Base-by-base conservation (phyloP, 2,888 invertebrate species). In the Drosophila falleni region DNA sequence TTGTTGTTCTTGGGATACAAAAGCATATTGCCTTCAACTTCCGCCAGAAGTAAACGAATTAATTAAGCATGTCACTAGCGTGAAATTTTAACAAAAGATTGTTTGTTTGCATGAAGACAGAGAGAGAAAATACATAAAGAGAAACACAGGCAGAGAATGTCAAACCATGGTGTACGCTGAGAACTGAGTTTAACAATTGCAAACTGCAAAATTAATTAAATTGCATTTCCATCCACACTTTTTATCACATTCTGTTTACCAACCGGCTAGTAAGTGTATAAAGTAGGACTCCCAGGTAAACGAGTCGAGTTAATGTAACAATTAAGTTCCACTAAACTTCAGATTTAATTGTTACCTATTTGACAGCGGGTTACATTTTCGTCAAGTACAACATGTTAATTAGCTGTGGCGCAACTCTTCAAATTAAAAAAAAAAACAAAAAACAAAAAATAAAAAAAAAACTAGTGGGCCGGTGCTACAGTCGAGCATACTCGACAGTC, bases 181-280 rank as follows among this genome's bases (percentile, higher is more conserved):
- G 9, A 16, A 23, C 51, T 5, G 26, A 59, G 49, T 49, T 58
- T 56, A 78, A 78, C 78, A 80, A 74, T 80, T 86, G 81, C 81
- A 87, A 87, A 72, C 68, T 73, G 69, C 62, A 81, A 81, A 73
- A 87, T 84, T 87, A 84, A 84, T 83, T 83, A 83, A 83, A 84
- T 71, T 89, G 64, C 80, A 68, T 67, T 68, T 58, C 39, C 51
- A 60, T 61, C 61, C 51, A 47, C 50, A 55, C 53, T 61, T 37
- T 60, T 59, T 16, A 54, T 39, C 50, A 16, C 33, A n/a, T 56
- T 26, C 42, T 41, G 9, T n/a, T 61, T 16, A 46, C 47, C 51
- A 44, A 46, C 5, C 16, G 37, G 15, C 31, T 49, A 33, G 1
- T 23, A 26, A 33, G 1, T 23, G 11, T 44, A 35, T 35, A 23